Conservation (phyloP, 1,140 invertebrate genomes). For the Hyles euphorbiae region DNA sequence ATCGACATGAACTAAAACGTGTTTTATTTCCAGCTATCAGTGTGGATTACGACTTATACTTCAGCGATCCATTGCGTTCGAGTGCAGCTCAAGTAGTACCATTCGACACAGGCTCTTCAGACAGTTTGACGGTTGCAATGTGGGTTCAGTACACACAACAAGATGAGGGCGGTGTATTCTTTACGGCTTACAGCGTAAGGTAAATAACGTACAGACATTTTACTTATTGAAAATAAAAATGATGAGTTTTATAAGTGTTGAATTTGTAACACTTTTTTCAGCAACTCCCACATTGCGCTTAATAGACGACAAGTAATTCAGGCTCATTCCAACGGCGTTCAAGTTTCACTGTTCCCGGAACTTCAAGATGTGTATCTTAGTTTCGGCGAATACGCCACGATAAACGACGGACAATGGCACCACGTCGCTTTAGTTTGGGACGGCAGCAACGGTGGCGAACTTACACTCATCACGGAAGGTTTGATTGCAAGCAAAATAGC, state of each 20-base stretch:
- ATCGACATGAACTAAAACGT: background rate
- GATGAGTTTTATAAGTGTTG: conserved; percentile 3
- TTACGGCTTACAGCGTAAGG: conserved; percentile 91
- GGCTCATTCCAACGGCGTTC: conserved; percentile 92
- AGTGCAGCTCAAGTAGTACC: conserved; percentile 93
- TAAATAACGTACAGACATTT: conserved; percentile 22
- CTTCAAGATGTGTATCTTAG: conserved; percentile 92
- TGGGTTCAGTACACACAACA: conserved; percentile 96
- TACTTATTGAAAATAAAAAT: background rate
- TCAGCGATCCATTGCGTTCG: conserved; percentile 91
- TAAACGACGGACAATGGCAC: conserved; percentile 98
- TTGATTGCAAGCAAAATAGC: conserved; percentile 93
- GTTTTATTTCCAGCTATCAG: conserved; percentile 85
- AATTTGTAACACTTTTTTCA: conserved; percentile 46
- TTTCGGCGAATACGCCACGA: conserved; percentile 93
- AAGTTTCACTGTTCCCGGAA: conserved; percentile 91
- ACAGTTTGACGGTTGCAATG: conserved; percentile 91
- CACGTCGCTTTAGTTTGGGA: conserved; percentile 96
- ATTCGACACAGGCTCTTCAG: conserved; percentile 85
- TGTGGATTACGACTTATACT: conserved; percentile 96
- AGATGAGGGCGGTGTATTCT: conserved; percentile 94
- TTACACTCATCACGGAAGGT: conserved; percentile 93
- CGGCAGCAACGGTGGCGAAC: conserved; percentile 86
- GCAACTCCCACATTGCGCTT: conserved; percentile 86
- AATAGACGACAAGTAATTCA: conserved; percentile 89